Evolutionary conservation across 2,888 invertebrate genomes (phyloP).

Genomic region (Harpalus rubripes): DNA sequence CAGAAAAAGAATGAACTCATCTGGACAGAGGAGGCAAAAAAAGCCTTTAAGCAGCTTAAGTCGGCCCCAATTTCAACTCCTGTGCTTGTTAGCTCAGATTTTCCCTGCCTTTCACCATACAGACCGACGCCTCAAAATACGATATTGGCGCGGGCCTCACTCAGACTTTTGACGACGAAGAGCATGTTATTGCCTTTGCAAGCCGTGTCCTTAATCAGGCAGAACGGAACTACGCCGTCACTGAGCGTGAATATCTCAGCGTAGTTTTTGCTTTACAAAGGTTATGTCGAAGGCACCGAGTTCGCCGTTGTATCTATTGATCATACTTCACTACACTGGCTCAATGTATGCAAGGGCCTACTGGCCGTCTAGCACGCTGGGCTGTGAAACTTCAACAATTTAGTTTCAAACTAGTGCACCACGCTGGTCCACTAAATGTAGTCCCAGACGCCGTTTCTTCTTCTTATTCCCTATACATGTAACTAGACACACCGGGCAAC

Average conservation of each 20-base stretch:
- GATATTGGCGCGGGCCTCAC: conserved; percentile 57
- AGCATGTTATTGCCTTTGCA: conserved; percentile 71
- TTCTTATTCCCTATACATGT: no score
- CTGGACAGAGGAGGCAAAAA: neutral
- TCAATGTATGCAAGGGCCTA: neutral
- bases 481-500: no score
- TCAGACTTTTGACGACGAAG: conserved; percentile 54
- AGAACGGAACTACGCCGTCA: no score
- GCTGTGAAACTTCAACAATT: no score
- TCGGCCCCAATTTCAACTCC: neutral
- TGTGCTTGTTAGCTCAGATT: neutral
- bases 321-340: conserved; percentile 11
- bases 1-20: neutral
- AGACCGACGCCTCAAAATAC: conserved; percentile 57
- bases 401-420: neutral
- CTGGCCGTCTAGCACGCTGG: neutral
- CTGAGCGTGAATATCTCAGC: no score
- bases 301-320: no score
- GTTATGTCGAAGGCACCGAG: no score
- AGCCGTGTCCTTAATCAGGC: conserved; percentile 69
- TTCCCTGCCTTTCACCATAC: neutral
- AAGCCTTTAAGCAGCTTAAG: neutral
- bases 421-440: no score
- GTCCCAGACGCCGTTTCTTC: conserved; percentile 33
- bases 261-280: no score